Conservation (phyloP, 2,797 vertebrate genomes). For the Enteromius treurensis region DNA sequence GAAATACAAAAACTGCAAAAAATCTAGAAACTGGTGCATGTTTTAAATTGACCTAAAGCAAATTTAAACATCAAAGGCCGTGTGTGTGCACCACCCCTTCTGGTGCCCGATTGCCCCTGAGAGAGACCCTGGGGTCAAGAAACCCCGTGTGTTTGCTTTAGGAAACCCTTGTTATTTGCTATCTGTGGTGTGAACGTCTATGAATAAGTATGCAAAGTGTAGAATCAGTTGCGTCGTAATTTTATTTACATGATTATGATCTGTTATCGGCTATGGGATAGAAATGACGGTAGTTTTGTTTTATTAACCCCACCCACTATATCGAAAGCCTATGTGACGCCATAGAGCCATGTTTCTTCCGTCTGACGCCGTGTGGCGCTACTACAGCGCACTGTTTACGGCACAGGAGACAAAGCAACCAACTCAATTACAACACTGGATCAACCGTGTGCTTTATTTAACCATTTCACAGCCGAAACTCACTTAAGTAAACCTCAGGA, state of each 20-base stretch:
- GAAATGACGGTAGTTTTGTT: slow-evolving; percentile 35
- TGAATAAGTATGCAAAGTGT: background rate
- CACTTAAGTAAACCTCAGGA: slow-evolving; percentile 50
- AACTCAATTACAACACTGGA: slow-evolving; percentile 78
- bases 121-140: slow-evolving; percentile 60
- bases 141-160: slow-evolving; percentile 59
- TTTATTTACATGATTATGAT: background rate
- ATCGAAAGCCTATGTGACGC: slow-evolving; percentile 76
- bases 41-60: background rate
- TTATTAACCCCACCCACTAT: slow-evolving; percentile 52
- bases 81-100: slow-evolving; percentile 64
- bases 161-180: slow-evolving; percentile 4
- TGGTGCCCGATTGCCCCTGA: slow-evolving; percentile 61
- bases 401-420: slow-evolving; percentile 84
- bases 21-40: background rate
- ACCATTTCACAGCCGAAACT: slow-evolving; percentile 74
- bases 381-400: slow-evolving; percentile 73
- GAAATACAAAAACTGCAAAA: background rate
- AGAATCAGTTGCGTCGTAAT: background rate
- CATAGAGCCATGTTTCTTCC: slow-evolving; percentile 78
- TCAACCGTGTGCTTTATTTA: slow-evolving; percentile 81
- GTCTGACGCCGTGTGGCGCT: slow-evolving; percentile 81
- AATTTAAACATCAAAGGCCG: slow-evolving; percentile 45
- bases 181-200: background rate
- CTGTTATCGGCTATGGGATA: background rate